These are phyloP conservation scores for Uloborus plumipes DNA, from an alignment of 2,888 invertebrate species.

Conservation along the genomic window DNA sequence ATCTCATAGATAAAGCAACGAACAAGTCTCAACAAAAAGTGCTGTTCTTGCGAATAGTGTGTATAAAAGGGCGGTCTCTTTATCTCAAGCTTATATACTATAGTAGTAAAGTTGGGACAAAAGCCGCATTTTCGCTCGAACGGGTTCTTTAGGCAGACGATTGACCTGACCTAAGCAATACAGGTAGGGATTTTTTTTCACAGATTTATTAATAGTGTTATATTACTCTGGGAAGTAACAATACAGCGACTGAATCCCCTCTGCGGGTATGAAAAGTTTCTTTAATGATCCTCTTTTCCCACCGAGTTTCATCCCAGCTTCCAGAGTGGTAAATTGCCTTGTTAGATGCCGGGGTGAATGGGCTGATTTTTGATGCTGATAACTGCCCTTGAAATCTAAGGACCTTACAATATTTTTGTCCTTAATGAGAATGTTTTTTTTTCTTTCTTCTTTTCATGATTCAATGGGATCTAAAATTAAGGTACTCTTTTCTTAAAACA, in stretches of 20 bases:
- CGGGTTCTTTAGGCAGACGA: constrained; percentile 32
- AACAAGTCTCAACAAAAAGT: constrained; percentile 14
- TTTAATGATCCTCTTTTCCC: too few species aligned
- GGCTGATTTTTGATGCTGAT: too few species aligned
- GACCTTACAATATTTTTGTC: not conserved
- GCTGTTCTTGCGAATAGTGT: constrained; percentile 8
- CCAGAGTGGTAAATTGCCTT: too few species aligned
- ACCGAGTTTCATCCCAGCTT: too few species aligned
- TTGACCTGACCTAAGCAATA: constrained; percentile 50
- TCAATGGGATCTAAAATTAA: constrained; percentile 1
- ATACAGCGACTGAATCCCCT: too few species aligned
- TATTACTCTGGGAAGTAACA: constrained; percentile 32
- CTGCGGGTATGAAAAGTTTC: too few species aligned
- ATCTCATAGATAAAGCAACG: constrained; percentile 10
- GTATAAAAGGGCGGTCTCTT: too few species aligned
- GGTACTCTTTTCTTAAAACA: not conserved
- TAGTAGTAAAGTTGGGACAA: constrained; percentile 24
- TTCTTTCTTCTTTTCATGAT: not conserved
- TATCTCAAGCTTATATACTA: too few species aligned
- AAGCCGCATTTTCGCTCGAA: constrained; percentile 34
- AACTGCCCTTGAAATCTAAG: too few species aligned
- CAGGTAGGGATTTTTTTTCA: constrained; percentile 35
- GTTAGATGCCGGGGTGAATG: too few species aligned
- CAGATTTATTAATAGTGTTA: constrained; percentile 49
- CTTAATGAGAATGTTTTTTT: not conserved